Conservation (phyloP, 2,888 invertebrate genomes). For the Hypena proboscidalis region DNA sequence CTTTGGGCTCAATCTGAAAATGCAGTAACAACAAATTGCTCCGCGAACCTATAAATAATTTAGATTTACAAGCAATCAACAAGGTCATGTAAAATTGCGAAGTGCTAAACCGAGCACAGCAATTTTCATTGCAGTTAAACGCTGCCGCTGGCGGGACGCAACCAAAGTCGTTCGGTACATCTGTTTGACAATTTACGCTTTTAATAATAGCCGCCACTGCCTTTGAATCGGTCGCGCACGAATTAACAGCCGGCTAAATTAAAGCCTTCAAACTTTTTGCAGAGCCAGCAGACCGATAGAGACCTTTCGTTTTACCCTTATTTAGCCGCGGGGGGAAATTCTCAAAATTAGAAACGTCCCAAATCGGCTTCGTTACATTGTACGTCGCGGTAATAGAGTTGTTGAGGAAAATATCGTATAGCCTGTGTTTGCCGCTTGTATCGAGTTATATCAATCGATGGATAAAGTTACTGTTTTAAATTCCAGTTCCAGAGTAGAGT, state of each 20-base stretch:
- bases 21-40: background rate
- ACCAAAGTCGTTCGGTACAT: conserved; percentile 77
- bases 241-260: conserved; percentile 81
- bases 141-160: conserved; percentile 60
- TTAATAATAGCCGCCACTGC: conserved; percentile 80
- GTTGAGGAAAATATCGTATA: conserved; percentile 32
- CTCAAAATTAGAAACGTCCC: conserved; percentile 62
- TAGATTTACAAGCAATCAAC: conserved; percentile 34
- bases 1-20: too few relatives aligned
- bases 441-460: conserved; percentile 26
- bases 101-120: conserved; percentile 49
- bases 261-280: conserved; percentile 80
- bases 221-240: conserved; percentile 80
- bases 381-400: conserved; percentile 44
- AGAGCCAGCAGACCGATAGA: conserved; percentile 59
- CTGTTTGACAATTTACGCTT: conserved; percentile 84
- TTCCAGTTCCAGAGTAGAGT: background rate
- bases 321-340: conserved; percentile 56
- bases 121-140: conserved; percentile 76
- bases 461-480: conserved; percentile 17
- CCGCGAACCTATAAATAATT: conserved; percentile 15
- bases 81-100: conserved; percentile 44
- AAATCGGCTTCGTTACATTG: conserved; percentile 46
- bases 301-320: conserved; percentile 55
- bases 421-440: conserved; percentile 21